phyloP scores from a whole-genome alignment of 2,797 vertebrate species.

The Amniataba percoides region DNA sequence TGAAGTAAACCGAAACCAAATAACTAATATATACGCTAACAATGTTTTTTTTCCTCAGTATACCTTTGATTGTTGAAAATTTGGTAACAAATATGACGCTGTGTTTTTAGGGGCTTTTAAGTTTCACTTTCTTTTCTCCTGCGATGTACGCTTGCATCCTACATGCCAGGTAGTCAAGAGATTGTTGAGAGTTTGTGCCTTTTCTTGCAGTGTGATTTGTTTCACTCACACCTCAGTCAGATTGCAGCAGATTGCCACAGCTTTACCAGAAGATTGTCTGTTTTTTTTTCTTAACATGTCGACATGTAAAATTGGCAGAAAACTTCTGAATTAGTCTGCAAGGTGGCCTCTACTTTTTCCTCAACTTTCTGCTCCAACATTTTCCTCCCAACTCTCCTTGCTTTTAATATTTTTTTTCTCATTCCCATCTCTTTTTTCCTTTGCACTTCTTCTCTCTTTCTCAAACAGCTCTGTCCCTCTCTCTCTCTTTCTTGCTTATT shows the following conservation, averaged over 20 bases:
- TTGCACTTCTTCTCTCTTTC: background rate
- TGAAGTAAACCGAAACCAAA: background rate
- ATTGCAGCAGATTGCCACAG: conserved; percentile 20
- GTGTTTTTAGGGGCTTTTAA: background rate
- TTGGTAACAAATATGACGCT: background rate
- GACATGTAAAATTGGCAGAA: conserved; percentile 3
- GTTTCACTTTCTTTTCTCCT: background rate
- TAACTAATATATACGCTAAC: background rate
- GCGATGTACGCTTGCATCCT: background rate
- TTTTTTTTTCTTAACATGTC: conserved; percentile 9
- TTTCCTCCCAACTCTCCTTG: background rate
- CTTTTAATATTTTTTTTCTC: conserved; percentile 13
- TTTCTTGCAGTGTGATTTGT: background rate
- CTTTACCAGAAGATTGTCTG: background rate
- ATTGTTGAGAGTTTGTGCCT: conserved; percentile 1
- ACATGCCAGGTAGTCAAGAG: background rate
- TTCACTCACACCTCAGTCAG: conserved; percentile 13
- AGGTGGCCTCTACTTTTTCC: background rate
- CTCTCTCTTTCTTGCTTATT: background rate
- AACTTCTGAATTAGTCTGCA: background rate
- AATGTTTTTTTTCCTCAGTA: background rate
- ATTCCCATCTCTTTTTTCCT: background rate
- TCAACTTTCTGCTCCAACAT: background rate
- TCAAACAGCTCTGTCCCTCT: conserved; percentile 18
- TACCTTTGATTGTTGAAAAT: background rate